Evolutionary conservation across 2,797 vertebrate genomes (phyloP).

Genomic region (Carduelis carduelis): DNA sequence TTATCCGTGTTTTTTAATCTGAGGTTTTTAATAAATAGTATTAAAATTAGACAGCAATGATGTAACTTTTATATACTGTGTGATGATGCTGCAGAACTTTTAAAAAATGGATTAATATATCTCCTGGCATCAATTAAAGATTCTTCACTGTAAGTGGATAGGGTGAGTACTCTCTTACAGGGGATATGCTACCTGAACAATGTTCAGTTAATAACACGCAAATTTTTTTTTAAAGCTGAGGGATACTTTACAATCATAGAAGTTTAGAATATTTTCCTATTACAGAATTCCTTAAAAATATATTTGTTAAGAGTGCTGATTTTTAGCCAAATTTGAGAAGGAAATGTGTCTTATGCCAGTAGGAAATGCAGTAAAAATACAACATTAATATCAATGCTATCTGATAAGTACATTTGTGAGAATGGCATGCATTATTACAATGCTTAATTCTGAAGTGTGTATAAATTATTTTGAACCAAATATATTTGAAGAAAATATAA

Average conservation of each 20-base stretch:
- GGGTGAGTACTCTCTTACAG: background rate
- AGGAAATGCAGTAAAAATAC: background rate
- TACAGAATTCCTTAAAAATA: background rate
- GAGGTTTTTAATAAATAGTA: background rate
- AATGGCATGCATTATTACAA: background rate
- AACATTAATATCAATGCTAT: slow-evolving; percentile 3
- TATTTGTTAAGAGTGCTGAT: background rate
- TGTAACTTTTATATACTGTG: background rate
- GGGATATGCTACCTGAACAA: background rate
- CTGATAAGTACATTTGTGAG: background rate
- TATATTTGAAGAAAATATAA: background rate
- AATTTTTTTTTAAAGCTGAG: background rate
- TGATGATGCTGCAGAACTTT: background rate
- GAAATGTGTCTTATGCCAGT: background rate
- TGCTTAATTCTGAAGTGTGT: background rate
- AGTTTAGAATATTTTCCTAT: background rate
- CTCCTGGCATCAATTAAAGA: background rate
- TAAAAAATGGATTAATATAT: background rate
- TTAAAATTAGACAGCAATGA: background rate
- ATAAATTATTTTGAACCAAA: background rate
- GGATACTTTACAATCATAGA: background rate
- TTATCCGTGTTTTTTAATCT: background rate
- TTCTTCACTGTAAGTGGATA: background rate
- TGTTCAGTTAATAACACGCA: background rate
- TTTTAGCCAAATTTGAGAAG: background rate